Percentiles rank a stretch among this genome's conserved stretches.
These are phyloP conservation scores for Trichopria drosophilae DNA, from an alignment of 2,888 invertebrate genomes.

Conservation along the genomic window DNA sequence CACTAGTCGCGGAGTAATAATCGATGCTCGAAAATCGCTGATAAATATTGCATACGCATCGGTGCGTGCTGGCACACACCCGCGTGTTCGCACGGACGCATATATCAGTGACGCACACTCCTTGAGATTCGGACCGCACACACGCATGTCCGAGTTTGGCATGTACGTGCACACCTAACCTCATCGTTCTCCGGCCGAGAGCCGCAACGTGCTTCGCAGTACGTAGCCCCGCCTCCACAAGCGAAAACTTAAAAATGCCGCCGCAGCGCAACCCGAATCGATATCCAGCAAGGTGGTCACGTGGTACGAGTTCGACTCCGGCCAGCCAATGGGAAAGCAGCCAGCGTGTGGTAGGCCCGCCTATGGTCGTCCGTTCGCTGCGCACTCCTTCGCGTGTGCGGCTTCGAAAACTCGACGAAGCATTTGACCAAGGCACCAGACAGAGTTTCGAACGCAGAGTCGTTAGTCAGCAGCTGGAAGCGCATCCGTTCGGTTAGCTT, in stretches of 20 bases:
- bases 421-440: no score
- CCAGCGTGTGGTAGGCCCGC: not conserved
- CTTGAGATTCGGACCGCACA: no score
- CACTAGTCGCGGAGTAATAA: no score
- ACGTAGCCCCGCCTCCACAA: constrained; percentile 47
- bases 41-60: constrained; percentile 22
- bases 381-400: not conserved
- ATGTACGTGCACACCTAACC: not conserved
- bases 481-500: constrained; percentile 48
- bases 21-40: constrained; percentile 25
- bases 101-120: no score
- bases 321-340: no score
- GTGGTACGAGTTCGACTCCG: constrained; percentile 46
- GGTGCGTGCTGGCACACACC: no score
- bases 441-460: constrained; percentile 35
- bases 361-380: not conserved
- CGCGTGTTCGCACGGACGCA: no score
- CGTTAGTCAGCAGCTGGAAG: constrained; percentile 51
- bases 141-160: not conserved
- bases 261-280: constrained; percentile 77
- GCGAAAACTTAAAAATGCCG: constrained; percentile 77
- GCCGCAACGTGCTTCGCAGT: constrained; percentile 42
- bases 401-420: no score
- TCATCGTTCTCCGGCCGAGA: no score
- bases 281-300: constrained; percentile 69